These are phyloP conservation scores for Microplitis manilae DNA, from an alignment of 2,888 invertebrate genomes.

Conservation along the genomic window DNA sequence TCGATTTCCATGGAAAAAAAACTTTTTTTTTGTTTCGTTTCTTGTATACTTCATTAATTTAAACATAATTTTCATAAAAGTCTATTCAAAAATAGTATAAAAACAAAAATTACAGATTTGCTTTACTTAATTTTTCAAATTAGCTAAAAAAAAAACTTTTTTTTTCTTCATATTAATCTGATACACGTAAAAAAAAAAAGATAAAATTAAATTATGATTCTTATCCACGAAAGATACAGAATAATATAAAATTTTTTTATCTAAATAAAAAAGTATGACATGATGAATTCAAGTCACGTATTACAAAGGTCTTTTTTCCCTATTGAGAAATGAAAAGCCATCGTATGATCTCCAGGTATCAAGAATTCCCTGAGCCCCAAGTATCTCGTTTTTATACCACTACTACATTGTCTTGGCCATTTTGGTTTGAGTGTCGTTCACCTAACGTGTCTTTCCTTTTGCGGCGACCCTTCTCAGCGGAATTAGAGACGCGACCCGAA, in stretches of 20 bases:
- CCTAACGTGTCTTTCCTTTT: not conserved
- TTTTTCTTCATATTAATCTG: no score
- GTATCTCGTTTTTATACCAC: not conserved
- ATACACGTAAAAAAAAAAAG: no score
- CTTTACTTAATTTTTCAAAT: no score
- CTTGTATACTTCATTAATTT: no score
- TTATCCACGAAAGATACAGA: no score
- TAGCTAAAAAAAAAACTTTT: no score
- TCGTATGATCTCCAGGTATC: slow-evolving; percentile 8
- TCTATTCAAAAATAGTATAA: no score
- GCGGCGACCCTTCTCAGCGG: not conserved
- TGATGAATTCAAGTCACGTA: not conserved
- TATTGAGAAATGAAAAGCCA: slow-evolving; percentile 3
- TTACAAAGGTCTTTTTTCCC: not conserved
- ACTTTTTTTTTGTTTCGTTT: no score
- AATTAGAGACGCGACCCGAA: slow-evolving; percentile 25
- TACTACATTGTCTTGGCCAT: not conserved
- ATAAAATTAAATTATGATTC: no score
- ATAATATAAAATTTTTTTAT: not conserved
- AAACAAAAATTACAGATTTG: no score
- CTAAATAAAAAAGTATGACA: not conserved
- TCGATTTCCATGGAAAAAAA: slow-evolving; percentile 10
- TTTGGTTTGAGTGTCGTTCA: slow-evolving; percentile 1
- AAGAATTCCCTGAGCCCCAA: slow-evolving; percentile 25
- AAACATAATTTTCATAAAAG: no score